Conservation (phyloP, 2,797 vertebrate genomes). For the Perodicticus potto region DNA sequence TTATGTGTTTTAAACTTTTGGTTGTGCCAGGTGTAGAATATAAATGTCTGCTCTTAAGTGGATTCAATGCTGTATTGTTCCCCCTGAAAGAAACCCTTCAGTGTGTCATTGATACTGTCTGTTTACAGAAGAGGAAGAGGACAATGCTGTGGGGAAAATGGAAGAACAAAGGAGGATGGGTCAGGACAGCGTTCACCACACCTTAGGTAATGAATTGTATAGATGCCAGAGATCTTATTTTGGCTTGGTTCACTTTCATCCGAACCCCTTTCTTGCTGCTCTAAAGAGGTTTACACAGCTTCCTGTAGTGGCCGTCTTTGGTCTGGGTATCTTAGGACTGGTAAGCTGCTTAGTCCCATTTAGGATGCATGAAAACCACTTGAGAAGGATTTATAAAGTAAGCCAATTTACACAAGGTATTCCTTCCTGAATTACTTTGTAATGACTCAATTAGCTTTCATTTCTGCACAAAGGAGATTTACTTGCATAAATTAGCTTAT, state of each 20-base stretch:
- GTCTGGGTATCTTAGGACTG: slow-evolving; percentile 81
- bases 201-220: slow-evolving; percentile 85
- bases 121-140: slow-evolving; percentile 91
- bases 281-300: slow-evolving; percentile 70
- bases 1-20: slow-evolving; percentile 31
- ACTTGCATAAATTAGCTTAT: slow-evolving; percentile 98
- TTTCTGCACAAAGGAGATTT: slow-evolving; percentile 99
- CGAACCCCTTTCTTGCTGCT: slow-evolving; percentile 68
- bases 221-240: neutral
- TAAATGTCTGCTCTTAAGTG: slow-evolving; percentile 15
- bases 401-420: slow-evolving; percentile 99
- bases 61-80: slow-evolving; percentile 43
- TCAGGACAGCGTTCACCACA: slow-evolving; percentile 80
- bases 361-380: slow-evolving; percentile 92
- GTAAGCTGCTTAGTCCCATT: slow-evolving; percentile 89
- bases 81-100: slow-evolving; percentile 65
- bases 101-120: slow-evolving; percentile 71
- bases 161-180: slow-evolving; percentile 83
- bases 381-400: slow-evolving; percentile 98
- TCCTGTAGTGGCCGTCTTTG: slow-evolving; percentile 79
- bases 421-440: slow-evolving; percentile 98
- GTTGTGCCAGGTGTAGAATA: neutral
- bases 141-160: slow-evolving; percentile 17
- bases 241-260: slow-evolving; percentile 62
- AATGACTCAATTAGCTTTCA: slow-evolving; percentile 99